Base-by-base conservation (phyloP, 1,140 invertebrate genomes). In the Agraylea sexmaculata region DNA sequence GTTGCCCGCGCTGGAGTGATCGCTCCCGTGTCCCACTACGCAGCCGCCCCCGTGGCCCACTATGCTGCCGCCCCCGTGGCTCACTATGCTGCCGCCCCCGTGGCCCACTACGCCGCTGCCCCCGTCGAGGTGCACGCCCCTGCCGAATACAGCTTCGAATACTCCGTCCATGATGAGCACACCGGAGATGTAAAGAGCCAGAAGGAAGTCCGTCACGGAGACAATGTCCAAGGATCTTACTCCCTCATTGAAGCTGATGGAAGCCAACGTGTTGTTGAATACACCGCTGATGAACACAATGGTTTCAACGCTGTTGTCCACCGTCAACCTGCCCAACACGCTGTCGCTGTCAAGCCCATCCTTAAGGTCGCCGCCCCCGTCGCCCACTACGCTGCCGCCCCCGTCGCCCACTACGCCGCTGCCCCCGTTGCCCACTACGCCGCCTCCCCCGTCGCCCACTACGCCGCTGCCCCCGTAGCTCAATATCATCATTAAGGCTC, bases 221-320 rank as follows among this genome's bases (percentile, higher is more conserved):
- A 71, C 46, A 47, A 52, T 35, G 64, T 66, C 7, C 53, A 68
- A 47, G 66, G 74, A 27, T 57, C 62, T 23, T 77, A 76, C 56
- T 70, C 68, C 33, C 56, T 77, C 18, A 57, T 74, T 38, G 72
- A 76, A 51, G 67, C 74, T 13, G 74, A 84, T 53, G 79, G 79
- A 23, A 77, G 72, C 47, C 64, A 71, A 49, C 70, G 80, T 43
- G 75, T 76, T 46, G 80, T 82, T 32, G 74, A 80, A 27, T 84
- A 83, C 60, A 79, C 75, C 21, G 77, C 80, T 41, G 78, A 82
- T 52, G 70, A 75, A 18, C 69, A 80, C 52, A 75, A 70, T 51
- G 80, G 80, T 48, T 80, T 81, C 57, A 73, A 79, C 58, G 80
- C 80, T 1, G 60, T 76, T 13, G 71, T 83, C 4, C 68, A 66